A percentile compares a stretch with the other conserved stretches of the same genome.
Conservation (phyloP, 2,797 vertebrate genomes). For the Melanotaenia boesemani region DNA sequence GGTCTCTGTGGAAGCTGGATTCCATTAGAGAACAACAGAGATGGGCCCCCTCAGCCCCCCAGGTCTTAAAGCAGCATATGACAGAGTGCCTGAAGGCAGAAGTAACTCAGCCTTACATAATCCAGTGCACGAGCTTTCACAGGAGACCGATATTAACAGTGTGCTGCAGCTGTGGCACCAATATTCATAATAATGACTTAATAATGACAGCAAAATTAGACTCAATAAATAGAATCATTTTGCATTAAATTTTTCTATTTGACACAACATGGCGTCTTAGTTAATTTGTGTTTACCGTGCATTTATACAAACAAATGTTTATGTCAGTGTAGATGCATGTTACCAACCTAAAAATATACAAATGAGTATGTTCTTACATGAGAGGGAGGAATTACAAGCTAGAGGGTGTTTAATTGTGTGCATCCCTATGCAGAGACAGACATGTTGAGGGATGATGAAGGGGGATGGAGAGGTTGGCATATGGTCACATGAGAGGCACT, state of each 20-base stretch:
- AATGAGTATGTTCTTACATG: accelerated
- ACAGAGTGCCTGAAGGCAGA: slow-evolving; percentile 65
- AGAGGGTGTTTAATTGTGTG: slow-evolving; percentile 18
- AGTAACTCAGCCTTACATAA: slow-evolving; percentile 65
- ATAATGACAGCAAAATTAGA: not conserved
- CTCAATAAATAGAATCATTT: no score
- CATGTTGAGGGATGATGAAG: slow-evolving; percentile 32
- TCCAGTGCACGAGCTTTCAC: slow-evolving; percentile 53
- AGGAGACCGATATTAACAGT: slow-evolving; percentile 30
- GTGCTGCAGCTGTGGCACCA: slow-evolving; percentile 14
- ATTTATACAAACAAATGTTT: no score
- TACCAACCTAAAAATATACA: no score
- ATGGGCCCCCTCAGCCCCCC: slow-evolving; percentile 30
- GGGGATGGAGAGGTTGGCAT: slow-evolving; percentile 46
- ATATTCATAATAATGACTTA: slow-evolving; percentile 16
- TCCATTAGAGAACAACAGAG: slow-evolving; percentile 73
- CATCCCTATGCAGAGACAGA: slow-evolving; percentile 15
- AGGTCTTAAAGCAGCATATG: slow-evolving; percentile 69
- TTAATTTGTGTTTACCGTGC: no score
- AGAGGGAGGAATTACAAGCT: not conserved
- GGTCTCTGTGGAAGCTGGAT: slow-evolving; percentile 30
- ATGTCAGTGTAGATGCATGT: no score
- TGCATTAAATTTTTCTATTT: no score
- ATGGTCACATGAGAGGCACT: slow-evolving; percentile 70
- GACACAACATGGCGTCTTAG: no score